Percentiles rank a stretch among this genome's conserved stretches.
Conservation (phyloP, 2,888 invertebrate species). For the Arge pagana region DNA sequence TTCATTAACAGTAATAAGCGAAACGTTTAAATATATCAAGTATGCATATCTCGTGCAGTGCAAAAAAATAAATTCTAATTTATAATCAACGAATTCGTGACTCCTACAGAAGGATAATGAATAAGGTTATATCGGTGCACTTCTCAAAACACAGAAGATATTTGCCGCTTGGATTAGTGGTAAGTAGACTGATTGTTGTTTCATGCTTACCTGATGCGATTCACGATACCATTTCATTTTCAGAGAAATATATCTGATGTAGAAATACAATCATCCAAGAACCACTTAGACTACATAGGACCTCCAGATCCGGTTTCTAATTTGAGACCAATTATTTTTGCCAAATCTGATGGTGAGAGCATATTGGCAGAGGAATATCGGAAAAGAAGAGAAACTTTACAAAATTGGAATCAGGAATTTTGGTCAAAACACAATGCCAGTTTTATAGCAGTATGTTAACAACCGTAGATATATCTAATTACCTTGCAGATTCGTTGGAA, state of each 20-base stretch:
- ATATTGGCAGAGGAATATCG: constrained; percentile 68
- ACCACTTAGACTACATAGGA: constrained; percentile 68
- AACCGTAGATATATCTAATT: neutral
- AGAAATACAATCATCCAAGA: constrained; percentile 5
- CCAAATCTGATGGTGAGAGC: constrained; percentile 69
- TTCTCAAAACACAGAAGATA: too few species aligned
- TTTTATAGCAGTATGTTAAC: constrained; percentile 68
- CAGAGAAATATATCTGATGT: constrained; percentile 12
- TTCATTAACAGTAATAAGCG: too few species aligned
- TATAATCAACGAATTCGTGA: too few species aligned
- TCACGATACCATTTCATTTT: too few species aligned
- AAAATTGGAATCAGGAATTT: constrained; percentile 83
- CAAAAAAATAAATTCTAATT: too few species aligned
- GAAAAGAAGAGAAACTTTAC: constrained; percentile 69
- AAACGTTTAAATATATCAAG: too few species aligned
- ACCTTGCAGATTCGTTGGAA: neutral
- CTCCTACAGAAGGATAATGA: too few species aligned
- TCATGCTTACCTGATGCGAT: too few species aligned
- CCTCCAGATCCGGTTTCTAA: constrained; percentile 83
- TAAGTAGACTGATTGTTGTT: too few species aligned
- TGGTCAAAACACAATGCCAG: constrained; percentile 80
- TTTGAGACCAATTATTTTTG: constrained; percentile 73
- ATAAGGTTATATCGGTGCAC: too few species aligned
- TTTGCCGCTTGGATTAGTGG: too few species aligned
- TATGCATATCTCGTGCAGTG: too few species aligned